Evolutionary conservation across 2,113 vertebrate species (phyloP), one percentile per base, ranked within the genome.

Genomic region (Indicator indicator): DNA sequence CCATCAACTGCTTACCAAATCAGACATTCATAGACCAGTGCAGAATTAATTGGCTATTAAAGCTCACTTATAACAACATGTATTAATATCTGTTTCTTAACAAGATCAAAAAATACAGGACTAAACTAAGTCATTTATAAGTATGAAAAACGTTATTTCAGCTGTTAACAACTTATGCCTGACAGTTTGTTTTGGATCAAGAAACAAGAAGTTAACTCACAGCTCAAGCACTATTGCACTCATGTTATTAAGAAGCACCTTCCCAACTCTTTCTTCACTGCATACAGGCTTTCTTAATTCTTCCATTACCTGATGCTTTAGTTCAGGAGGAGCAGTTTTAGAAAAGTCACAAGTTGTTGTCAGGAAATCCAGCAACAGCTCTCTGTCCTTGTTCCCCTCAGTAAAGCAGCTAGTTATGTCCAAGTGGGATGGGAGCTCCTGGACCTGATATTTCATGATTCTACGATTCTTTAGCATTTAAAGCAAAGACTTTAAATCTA

Each of bases 371-470:
- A 98, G 97, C 91, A 99, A 95, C 40, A 99, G 91, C 46, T 99
- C 99, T 80, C 99, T 99, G 16, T 98, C 98, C 93, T 97, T 95
- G 69, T 98, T 97, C 8, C 98, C 98, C 48, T 98, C 97, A 20
- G 86, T 95, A 95, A 99, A 99, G 91, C 99, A 99, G 92, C 99
- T 98, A 0, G 98, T 98, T 96, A 99, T 99, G 56, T 99, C 99
- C 98, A 99, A 95, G 40, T 98, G 92, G 40, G 99, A 99, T 6
- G 95, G 97, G 64, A 99, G 96, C 74, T 98, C 98, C 1, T 98
- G 95, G 65, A 89, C 92, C 73, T 98, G 96, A 83, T 98, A 98
- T 33, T 96, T 97, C 92, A 99, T 36, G 36, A 36, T 36, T 36
- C 36, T 36, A 36, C 8, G 36, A 36, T 36, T 36, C 77, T 71